Evolutionary conservation across 2,113 vertebrate genomes (phyloP).

Genomic region (Chlorocebus sabaeus): DNA sequence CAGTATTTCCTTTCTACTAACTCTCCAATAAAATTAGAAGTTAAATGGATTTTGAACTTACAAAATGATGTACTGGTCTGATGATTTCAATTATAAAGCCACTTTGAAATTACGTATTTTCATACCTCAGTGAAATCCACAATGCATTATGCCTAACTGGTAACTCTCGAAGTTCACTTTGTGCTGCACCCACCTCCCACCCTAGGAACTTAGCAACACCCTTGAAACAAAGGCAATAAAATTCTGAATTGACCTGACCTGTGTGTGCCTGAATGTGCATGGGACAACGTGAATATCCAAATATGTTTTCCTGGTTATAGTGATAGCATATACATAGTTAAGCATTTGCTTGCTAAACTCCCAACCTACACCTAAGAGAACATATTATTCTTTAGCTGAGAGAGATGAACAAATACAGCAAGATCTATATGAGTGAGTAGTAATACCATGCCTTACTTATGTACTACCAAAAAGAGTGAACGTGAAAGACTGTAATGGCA

Average conservation of each 20-base stretch:
- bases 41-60: conserved; percentile 25
- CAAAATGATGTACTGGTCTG: conserved; percentile 33
- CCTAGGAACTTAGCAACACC: neutral
- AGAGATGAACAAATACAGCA: neutral
- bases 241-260: neutral
- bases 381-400: neutral
- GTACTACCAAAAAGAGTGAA: neutral
- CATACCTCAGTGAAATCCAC: conserved; percentile 14
- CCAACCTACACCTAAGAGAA: neutral
- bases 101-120: conserved; percentile 44
- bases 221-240: neutral
- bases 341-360: neutral
- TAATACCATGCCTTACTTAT: neutral
- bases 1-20: neutral
- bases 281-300: too few relatives aligned
- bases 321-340: neutral
- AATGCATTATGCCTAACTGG: neutral
- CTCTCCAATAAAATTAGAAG: conserved; percentile 29
- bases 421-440: neutral
- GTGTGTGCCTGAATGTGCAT: neutral
- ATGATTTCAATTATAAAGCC: conserved; percentile 47
- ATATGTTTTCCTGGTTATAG: neutral
- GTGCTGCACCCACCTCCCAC: neutral
- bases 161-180: conserved; percentile 1
- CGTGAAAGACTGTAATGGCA: neutral